Conservation (phyloP, 23 tunicate species). For the Trididemnum clinides region DNA sequence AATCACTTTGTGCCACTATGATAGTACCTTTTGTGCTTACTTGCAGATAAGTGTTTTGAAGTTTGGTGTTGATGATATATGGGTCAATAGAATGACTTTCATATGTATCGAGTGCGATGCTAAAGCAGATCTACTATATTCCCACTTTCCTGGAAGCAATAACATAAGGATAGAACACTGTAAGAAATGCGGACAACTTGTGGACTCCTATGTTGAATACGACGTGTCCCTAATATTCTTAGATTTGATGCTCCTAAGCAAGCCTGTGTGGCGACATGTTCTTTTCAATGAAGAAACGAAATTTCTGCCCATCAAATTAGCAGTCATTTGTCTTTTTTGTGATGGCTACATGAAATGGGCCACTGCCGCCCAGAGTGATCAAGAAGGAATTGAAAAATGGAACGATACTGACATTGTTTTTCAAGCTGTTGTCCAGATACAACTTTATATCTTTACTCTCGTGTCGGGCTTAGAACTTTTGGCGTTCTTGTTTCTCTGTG, state of each 20-base stretch:
- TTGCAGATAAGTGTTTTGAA: too few species aligned
- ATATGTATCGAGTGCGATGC: constrained; percentile 72
- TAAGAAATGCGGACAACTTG: constrained; percentile 71
- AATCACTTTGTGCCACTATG: too few species aligned
- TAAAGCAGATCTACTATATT: constrained; percentile 39
- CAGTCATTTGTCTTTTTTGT: constrained; percentile 73
- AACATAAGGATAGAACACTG: constrained; percentile 83
- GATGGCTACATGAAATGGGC: constrained; percentile 95
- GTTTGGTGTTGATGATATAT: too few species aligned
- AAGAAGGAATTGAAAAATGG: too few species aligned
- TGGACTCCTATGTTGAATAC: constrained; percentile 84
- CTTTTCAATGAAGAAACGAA: constrained; percentile 62
- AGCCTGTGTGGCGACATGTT: constrained; percentile 80
- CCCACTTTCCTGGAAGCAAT: constrained; percentile 66
- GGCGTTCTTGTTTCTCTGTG: constrained; percentile 15
- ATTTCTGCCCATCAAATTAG: constrained; percentile 67
- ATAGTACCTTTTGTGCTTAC: too few species aligned
- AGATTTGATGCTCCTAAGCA: constrained; percentile 66
- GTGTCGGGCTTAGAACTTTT: constrained; percentile 55
- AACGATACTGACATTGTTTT: constrained; percentile 64
- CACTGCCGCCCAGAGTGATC: not conserved
- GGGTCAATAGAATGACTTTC: not conserved
- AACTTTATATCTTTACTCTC: constrained; percentile 66
- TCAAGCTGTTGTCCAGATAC: constrained; percentile 78
- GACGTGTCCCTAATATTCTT: constrained; percentile 66